These are phyloP conservation scores for Catagonus wagneri DNA, from an alignment of 2,113 vertebrate species.

Conservation along the genomic window DNA sequence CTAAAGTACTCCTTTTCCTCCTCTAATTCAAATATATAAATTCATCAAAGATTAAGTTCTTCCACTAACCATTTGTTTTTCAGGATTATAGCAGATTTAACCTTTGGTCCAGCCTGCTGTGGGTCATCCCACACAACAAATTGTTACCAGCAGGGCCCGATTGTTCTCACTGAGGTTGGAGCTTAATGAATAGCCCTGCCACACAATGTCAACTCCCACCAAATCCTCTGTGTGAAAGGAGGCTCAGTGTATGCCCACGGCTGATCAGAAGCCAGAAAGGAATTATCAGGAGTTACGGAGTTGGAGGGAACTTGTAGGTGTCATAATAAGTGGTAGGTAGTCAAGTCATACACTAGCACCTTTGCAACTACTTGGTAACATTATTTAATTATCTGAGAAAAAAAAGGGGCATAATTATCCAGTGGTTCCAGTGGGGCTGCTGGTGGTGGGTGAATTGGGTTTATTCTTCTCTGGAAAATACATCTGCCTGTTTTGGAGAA, in stretches of 20 bases:
- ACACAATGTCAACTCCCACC: neutral
- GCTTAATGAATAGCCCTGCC: neutral
- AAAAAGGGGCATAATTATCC: neutral
- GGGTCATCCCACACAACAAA: neutral
- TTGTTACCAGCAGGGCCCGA: too few relatives aligned
- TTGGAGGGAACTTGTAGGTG: neutral
- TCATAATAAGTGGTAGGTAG: neutral
- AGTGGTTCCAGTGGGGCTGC: too few relatives aligned
- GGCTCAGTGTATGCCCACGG: neutral
- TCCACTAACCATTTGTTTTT: neutral
- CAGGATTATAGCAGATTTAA: neutral
- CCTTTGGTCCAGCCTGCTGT: neutral
- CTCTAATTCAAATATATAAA: neutral
- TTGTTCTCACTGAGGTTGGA: neutral
- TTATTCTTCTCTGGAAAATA: neutral
- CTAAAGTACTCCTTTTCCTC: neutral
- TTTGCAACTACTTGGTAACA: neutral
- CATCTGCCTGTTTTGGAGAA: neutral
- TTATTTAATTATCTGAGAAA: neutral
- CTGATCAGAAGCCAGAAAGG: neutral
- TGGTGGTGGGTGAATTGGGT: neutral
- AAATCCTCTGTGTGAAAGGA: neutral
- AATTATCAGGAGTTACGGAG: neutral
- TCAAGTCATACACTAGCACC: neutral
- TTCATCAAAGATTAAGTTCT: constrained; percentile 6